A percentile compares a stretch with the other conserved stretches of the same genome.
phyloP scores from a whole-genome alignment of 2,888 invertebrate species.

The Hypercompe scribonia region DNA sequence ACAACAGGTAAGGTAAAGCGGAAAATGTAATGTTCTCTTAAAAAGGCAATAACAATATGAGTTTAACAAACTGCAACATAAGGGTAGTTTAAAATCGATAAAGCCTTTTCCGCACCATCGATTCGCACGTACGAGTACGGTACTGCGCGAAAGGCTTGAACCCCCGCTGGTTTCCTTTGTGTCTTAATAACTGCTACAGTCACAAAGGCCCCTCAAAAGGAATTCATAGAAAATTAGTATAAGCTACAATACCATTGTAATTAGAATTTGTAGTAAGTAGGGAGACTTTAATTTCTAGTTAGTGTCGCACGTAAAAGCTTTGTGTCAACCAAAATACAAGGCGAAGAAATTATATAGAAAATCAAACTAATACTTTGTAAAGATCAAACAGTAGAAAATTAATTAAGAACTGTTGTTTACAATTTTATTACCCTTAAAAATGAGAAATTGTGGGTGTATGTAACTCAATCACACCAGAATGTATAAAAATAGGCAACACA shows the following conservation, averaged over 20 bases:
- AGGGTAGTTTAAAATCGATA: conserved; percentile 74
- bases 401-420: not conserved
- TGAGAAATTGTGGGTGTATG: not conserved
- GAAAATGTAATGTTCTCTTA: conserved; percentile 50
- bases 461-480: not conserved
- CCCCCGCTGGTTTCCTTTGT: conserved; percentile 68
- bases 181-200: conserved; percentile 64
- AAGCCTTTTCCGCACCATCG: conserved; percentile 72
- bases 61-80: conserved; percentile 72
- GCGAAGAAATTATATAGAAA: conserved; percentile 3
- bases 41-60: conserved; percentile 75
- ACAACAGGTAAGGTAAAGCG: conserved; percentile 37
- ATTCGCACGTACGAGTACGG: conserved; percentile 62
- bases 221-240: conserved; percentile 73
- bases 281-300: conserved; percentile 8
- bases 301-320: conserved; percentile 1
- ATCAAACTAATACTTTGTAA: not conserved
- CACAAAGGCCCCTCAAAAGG: conserved; percentile 73
- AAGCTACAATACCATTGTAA: conserved; percentile 54
- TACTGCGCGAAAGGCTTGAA: conserved; percentile 43
- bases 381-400: not conserved
- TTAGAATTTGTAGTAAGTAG: conserved; percentile 34
- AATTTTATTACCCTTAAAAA: not conserved
- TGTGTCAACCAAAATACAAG: not conserved
- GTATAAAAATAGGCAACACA: not conserved